phyloP scores from a whole-genome alignment of 37 sponge, comb jelly and placozoan genomes.

The Agelas oroides region DNA sequence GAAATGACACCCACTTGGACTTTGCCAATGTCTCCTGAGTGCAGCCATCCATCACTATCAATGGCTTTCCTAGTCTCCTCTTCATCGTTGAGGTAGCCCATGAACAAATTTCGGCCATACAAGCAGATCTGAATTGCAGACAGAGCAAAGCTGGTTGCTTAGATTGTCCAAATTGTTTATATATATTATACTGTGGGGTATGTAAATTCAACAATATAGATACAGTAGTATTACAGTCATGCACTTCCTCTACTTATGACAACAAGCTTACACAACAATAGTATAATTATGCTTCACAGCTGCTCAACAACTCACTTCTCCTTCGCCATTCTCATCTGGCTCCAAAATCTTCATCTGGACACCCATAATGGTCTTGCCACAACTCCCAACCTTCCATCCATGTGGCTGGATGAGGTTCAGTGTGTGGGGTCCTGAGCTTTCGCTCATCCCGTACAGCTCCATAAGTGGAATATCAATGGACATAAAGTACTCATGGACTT shows the following conservation, averaged over 20 bases:
- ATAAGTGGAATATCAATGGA: constrained; percentile 87
- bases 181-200: too few relatives aligned
- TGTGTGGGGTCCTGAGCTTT: constrained; percentile 65
- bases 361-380: constrained; percentile 69
- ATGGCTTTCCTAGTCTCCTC: constrained; percentile 88
- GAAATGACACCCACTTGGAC: constrained; percentile 8
- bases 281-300: too few relatives aligned
- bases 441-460: too few relatives aligned
- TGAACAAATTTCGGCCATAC: constrained; percentile 89
- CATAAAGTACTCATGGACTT: constrained; percentile 84
- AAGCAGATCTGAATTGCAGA: constrained; percentile 84
- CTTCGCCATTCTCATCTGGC: constrained; percentile 86
- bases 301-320: constrained; percentile 75
- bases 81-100: constrained; percentile 90
- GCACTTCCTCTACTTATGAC: too few relatives aligned
- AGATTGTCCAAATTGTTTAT: too few relatives aligned
- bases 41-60: too few relatives aligned
- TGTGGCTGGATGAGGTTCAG: constrained; percentile 24
- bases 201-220: too few relatives aligned
- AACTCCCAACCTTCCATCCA: constrained; percentile 75
- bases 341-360: constrained; percentile 70
- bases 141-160: too few relatives aligned
- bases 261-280: too few relatives aligned
- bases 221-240: too few relatives aligned
- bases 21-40: constrained; percentile 92